Percentiles rank a stretch among this genome's conserved stretches.
Conservation (phyloP, 2,888 invertebrate genomes). For the Brassicogethes aeneus region DNA sequence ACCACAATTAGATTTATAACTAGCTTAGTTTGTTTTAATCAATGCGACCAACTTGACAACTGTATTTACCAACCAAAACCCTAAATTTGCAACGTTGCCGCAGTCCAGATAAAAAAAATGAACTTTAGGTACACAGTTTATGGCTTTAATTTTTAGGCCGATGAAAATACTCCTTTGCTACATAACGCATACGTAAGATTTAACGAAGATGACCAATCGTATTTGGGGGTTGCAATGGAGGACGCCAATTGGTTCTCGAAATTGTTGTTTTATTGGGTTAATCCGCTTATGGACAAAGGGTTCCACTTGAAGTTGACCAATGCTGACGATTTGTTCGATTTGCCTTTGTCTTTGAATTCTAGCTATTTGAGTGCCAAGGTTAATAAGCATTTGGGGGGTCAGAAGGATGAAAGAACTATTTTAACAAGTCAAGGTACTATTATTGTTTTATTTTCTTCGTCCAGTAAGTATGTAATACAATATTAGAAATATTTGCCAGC, state of each 20-base stretch:
- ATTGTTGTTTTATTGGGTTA: slow-evolving; percentile 82
- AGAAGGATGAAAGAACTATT: too few relatives aligned
- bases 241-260: slow-evolving; percentile 59
- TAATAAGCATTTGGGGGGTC: slow-evolving; percentile 46
- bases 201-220: slow-evolving; percentile 55
- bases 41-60: too few relatives aligned
- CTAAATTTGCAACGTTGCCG: too few relatives aligned
- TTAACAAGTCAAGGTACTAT: too few relatives aligned
- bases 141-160: slow-evolving; percentile 25
- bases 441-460: too few relatives aligned
- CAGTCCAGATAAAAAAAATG: too few relatives aligned
- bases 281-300: slow-evolving; percentile 76
- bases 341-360: slow-evolving; percentile 59
- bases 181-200: slow-evolving; percentile 51
- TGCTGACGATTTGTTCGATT: slow-evolving; percentile 74
- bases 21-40: too few relatives aligned
- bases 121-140: too few relatives aligned
- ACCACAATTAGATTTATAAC: too few relatives aligned
- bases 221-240: slow-evolving; percentile 78
- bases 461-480: too few relatives aligned
- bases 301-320: slow-evolving; percentile 58
- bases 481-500: too few relatives aligned
- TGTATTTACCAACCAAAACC: too few relatives aligned
- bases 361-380: slow-evolving; percentile 52
- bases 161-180: slow-evolving; percentile 30